Percentiles rank a stretch among this genome's conserved stretches.
These are phyloP conservation scores for Phallusia fumigata DNA, from an alignment of 23 tunicate species.

Conservation along the genomic window DNA sequence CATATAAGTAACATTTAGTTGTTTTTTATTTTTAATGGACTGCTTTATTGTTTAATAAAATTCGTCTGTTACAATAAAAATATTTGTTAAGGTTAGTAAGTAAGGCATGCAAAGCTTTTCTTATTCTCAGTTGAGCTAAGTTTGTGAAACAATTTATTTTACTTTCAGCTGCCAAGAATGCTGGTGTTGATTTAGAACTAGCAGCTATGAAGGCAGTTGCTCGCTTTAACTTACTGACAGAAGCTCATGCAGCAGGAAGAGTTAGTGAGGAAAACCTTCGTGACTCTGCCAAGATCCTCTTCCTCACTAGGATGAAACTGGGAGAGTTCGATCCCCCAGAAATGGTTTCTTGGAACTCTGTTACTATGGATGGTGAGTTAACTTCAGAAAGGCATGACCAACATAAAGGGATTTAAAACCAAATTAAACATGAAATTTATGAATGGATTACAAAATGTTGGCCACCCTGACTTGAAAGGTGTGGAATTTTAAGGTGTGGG, in stretches of 20 bases:
- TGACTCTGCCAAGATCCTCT: slow-evolving; percentile 54
- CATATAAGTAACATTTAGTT: no score
- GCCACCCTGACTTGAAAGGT: background rate
- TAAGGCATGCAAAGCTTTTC: background rate
- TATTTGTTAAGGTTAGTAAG: no score
- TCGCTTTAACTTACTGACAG: slow-evolving; percentile 51
- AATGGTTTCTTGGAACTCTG: slow-evolving; percentile 50
- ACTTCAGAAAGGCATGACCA: no score
- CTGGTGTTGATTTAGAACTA: slow-evolving; percentile 82
- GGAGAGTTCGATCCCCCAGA: slow-evolving; percentile 84
- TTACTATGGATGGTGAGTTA: slow-evolving; percentile 50
- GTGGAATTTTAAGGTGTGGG: background rate
- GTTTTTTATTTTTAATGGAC: background rate
- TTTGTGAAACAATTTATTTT: background rate
- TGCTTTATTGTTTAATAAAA: background rate
- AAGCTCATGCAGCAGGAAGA: slow-evolving; percentile 37
- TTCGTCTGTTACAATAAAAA: background rate
- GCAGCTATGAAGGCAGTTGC: slow-evolving; percentile 32
- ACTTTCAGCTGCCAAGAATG: slow-evolving; percentile 48
- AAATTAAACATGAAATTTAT: background rate
- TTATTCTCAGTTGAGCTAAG: no score
- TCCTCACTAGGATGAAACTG: slow-evolving; percentile 60
- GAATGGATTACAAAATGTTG: background rate
- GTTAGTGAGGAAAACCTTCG: slow-evolving; percentile 45
- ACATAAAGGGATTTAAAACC: background rate